Evolutionary conservation across 1,140 invertebrate species (phyloP), one percentile per base, ranked within the genome.

Genomic region (Marisa cornuarietis): DNA sequence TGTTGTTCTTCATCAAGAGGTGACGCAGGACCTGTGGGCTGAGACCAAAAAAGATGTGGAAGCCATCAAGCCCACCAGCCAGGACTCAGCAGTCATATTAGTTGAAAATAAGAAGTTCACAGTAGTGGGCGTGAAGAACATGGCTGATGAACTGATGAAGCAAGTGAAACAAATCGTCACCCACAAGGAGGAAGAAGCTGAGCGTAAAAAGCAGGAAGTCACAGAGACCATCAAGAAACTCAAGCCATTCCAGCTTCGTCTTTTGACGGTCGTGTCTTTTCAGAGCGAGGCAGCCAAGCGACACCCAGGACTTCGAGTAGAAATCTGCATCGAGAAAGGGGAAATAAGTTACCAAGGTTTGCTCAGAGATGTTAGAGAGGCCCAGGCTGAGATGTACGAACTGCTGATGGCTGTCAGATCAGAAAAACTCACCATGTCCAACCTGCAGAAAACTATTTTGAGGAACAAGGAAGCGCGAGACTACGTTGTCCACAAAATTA

Each of bases 281-380:
- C 71, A 58, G 26, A 61, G 76, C 61, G 72, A 79, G 31, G 79
- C 73, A 11, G 58, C 61, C n/a, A 81, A 82, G 24, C 63, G 78
- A 52, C 81, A 73, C 63, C 72, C 74, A 49, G 63, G 75, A 18
- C 42, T 85, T 14, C 78, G 79, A 26, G 66, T 86, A 49, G 74
- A 76, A n/a, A 69, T 81, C 20, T 58, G 79, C 22, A 58, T 76
- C 4, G 66, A 76, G 1, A 78, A 82, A 31, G 74, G 61, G 51
- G 62, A 74, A 16, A 77, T 86, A 4, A 72, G 62, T n/a, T 82
- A 85, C 62, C 77, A 74, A 18, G 85, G 85, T 6, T n/a, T 83
- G 22, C 61, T 79, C 18, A 63, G 11, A 54, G 83, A 85, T 69
- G 80, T 85, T 7, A 81, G 76, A 63, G 58, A n/a, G 22, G 79